These are phyloP conservation scores for Rhodophaea formosa DNA, from an alignment of 2,888 invertebrate genomes.

Conservation along the genomic window DNA sequence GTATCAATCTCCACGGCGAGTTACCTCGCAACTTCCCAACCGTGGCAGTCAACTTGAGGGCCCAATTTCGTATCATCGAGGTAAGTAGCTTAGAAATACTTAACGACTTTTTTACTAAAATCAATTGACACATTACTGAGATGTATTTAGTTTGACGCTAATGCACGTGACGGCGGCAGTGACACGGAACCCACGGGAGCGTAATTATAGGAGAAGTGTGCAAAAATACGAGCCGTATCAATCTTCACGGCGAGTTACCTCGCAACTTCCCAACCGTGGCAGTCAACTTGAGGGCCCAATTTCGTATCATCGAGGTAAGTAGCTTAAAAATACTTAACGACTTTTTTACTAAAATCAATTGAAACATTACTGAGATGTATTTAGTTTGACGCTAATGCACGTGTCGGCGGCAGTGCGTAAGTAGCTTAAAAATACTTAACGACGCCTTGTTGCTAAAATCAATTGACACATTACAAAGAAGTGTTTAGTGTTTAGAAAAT, in stretches of 20 bases:
- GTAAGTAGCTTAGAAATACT: not conserved
- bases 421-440: not conserved
- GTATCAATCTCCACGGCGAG: constrained; percentile 13
- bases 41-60: not conserved
- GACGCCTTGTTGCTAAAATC: too few species aligned
- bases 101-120: not conserved
- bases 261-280: not conserved
- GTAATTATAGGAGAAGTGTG: constrained; percentile 10
- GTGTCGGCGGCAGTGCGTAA: constrained; percentile 1
- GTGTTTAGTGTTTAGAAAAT: not conserved
- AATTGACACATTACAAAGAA: too few species aligned
- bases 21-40: constrained; percentile 7
- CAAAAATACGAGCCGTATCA: constrained; percentile 14
- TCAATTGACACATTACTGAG: too few species aligned
- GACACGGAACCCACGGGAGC: not conserved
- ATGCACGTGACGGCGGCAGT: constrained; percentile 4
- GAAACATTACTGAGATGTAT: too few species aligned
- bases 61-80: constrained; percentile 7
- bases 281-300: constrained; percentile 7
- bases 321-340: not conserved
- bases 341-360: too few species aligned
- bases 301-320: not conserved
- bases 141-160: too few species aligned
- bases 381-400: constrained; percentile 12
- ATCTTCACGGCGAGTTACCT: constrained; percentile 14